Evolutionary conservation across 2,888 invertebrate genomes (phyloP).

Genomic region (Adineta ricciae): DNA sequence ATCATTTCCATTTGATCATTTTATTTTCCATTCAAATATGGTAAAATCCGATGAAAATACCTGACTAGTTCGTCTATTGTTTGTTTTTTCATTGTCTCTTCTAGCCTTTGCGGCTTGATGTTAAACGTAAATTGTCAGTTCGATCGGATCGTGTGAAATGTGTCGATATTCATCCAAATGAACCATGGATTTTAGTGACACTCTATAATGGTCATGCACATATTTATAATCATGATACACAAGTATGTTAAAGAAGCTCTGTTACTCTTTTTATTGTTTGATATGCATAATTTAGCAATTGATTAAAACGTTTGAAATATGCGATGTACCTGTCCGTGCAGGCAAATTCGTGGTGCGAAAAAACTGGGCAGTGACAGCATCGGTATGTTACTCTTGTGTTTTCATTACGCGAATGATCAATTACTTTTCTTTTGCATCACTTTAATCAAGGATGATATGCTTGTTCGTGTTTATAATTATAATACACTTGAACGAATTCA

Average conservation of each 20-base stretch:
- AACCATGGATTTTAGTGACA: slow-evolving; percentile 96
- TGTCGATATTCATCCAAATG: slow-evolving; percentile 89
- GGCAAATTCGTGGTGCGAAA: slow-evolving; percentile 91
- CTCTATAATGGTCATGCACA: slow-evolving; percentile 97
- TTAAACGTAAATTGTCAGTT: slow-evolving; percentile 90
- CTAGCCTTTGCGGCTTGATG: slow-evolving; percentile 83
- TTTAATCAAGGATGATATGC: slow-evolving; percentile 51
- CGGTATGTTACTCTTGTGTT: slow-evolving; percentile 35
- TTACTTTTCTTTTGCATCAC: background rate
- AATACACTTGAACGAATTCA: slow-evolving; percentile 92
- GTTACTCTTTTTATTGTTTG: background rate
- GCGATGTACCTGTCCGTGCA: slow-evolving; percentile 81
- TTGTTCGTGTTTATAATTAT: slow-evolving; percentile 87
- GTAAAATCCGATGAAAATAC: background rate
- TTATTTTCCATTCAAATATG: background rate
- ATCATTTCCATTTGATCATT: background rate
- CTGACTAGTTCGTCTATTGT: no score
- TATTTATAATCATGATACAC: slow-evolving; percentile 96
- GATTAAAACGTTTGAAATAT: slow-evolving; percentile 60
- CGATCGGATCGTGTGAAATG: slow-evolving; percentile 95
- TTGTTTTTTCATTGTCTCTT: background rate
- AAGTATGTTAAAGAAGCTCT: slow-evolving; percentile 48
- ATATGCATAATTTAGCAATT: slow-evolving; percentile 46
- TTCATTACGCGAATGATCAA: no score
- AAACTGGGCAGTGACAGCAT: slow-evolving; percentile 92